phyloP scores from a whole-genome alignment of 2,888 invertebrate genomes.

The Buathra laborator region DNA sequence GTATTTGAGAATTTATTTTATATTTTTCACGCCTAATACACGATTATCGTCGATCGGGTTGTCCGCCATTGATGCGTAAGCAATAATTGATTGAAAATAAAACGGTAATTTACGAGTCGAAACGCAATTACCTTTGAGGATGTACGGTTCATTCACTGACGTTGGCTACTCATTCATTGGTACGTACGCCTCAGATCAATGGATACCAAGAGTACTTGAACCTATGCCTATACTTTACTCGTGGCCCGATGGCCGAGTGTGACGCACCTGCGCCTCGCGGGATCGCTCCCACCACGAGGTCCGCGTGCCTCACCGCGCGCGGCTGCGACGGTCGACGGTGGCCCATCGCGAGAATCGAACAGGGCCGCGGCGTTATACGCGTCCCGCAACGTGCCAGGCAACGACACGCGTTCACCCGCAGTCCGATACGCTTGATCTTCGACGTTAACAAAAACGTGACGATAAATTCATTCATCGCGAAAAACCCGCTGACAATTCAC shows the following conservation, averaged over 20 bases:
- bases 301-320: conserved; percentile 64
- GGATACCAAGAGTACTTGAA: not conserved
- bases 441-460: conserved; percentile 41
- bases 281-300: conserved; percentile 76
- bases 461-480: conserved; percentile 14
- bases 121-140: too few species aligned
- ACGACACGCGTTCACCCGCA: conserved; percentile 72
- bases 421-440: conserved; percentile 54
- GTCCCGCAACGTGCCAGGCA: conserved; percentile 77
- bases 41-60: too few species aligned
- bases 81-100: too few species aligned
- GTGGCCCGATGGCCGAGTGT: conserved; percentile 53
- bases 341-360: conserved; percentile 79
- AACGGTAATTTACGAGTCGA: too few species aligned
- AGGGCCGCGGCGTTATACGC: conserved; percentile 79
- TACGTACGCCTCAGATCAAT: not conserved
- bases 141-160: not conserved
- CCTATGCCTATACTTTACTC: conserved; percentile 18
- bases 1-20: too few species aligned
- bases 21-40: too few species aligned
- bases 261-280: conserved; percentile 78
- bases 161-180: conserved; percentile 1
- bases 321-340: conserved; percentile 61
- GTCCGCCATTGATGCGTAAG: too few species aligned
- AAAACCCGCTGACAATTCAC: not conserved